Evolutionary conservation across 2,888 invertebrate genomes (phyloP), one percentile per base, ranked within the genome.

Genomic region (Ichneumoninae sp.): DNA sequence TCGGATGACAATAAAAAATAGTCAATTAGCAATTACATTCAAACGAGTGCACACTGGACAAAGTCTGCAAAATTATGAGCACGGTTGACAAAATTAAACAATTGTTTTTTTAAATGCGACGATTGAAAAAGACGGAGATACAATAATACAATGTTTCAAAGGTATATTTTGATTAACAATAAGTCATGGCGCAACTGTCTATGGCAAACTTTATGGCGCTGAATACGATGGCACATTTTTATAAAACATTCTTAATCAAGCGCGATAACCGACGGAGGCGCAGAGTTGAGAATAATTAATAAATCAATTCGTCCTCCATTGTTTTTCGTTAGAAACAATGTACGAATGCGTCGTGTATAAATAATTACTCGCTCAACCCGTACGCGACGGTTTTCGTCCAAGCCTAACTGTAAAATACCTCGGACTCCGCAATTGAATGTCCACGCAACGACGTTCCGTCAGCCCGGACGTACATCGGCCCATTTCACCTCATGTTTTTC

Each of bases 201-300:
- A 85, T 85, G 85, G 85, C 85, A 85, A 85, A 85, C 71, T 68
- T 85, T 85, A 85, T 82, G 85, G 85, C 85, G 81, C 75, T 76
- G 79, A 77, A 71, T 73, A 82, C 71, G 60, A 85, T 85, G 85
- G 85, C 85, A 85, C 85, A 68, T 68, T 76, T 79, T 70, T 66
- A 57, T 10, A 36, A 71, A 77, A 52, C 22, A 44, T 57, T 71
- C 22, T 47, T 33, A 54, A 44, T 16, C 47, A 65, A 47, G 30
- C 30, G 26, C 40, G 47, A 16, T 22, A 50, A 60, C 13, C 26
- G 30, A 30, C n/a, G 33, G 30, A 63, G 13, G 1, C 22, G 54
- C 13, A 13, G n/a, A 63, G 60, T 30, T 16, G 60, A 33, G 30
- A 33, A 30, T 16, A 63, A 33, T 63, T 33, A 1, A 63, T 30